phyloP scores from a whole-genome alignment of 2,113 vertebrate species.

The Colaptes auratus region DNA sequence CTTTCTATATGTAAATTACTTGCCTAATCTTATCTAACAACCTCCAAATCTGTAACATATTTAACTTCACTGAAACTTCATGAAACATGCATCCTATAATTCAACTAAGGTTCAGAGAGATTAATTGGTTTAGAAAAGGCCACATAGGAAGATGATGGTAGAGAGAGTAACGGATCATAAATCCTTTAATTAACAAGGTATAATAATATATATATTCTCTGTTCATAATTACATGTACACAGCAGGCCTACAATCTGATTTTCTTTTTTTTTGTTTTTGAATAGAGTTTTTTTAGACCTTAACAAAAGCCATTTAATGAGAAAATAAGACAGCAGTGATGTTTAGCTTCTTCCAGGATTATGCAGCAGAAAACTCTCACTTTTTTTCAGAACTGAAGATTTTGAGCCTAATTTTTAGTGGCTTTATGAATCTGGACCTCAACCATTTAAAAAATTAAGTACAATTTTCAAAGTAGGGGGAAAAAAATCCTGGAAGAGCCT shows the following conservation, averaged over 20 bases:
- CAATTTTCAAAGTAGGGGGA: neutral
- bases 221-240: conserved; percentile 23
- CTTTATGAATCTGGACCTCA: neutral
- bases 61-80: conserved; percentile 36
- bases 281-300: neutral
- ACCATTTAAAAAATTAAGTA: neutral
- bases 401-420: neutral
- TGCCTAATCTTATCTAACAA: neutral
- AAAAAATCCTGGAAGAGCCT: neutral
- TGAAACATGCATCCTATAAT: conserved; percentile 14
- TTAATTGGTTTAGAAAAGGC: conserved; percentile 56
- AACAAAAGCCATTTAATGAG: neutral
- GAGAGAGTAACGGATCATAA: conserved; percentile 2
- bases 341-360: neutral
- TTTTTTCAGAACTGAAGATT: neutral
- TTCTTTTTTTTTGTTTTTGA: neutral
- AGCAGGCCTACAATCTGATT: neutral
- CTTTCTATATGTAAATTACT: neutral
- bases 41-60: neutral
- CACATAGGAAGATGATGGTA: conserved; percentile 37
- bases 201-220: conserved; percentile 42
- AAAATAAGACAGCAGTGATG: neutral
- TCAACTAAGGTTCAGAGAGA: conserved; percentile 31
- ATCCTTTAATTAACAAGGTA: conserved; percentile 49
- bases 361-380: neutral